Evolutionary conservation across 2,797 vertebrate genomes (phyloP), one percentile per base, ranked within the genome.

Genomic region (Pyrocephalus nanus): DNA sequence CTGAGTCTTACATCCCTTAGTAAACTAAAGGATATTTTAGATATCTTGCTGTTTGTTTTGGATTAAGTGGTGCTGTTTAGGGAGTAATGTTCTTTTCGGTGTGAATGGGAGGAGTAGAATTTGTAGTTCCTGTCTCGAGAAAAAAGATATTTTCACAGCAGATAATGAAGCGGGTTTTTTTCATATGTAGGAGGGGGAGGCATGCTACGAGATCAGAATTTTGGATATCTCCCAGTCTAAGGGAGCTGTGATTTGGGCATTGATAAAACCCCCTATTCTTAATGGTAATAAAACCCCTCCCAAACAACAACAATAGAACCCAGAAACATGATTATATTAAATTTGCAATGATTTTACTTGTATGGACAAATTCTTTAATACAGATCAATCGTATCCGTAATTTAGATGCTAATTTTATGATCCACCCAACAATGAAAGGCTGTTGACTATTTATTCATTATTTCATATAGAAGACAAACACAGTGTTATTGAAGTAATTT

Each of bases 1-100:
- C 61, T 42, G 2, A 85, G 8, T 72, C 74, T 82, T 81, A 67
- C 23, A 58, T 65, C 65, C 60, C 36, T 71, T 65, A 71, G 64
- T 89, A 91, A 90, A 74, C 53, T 10, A 90, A 92, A 43, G 38
- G 86, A 82, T 92, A 91, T 92, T 92, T 93, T 95, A 92, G 86
- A 88, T 94, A 84, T 78, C 73, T 78, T 86, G 32, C 65, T 96
- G 66, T 92, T 96, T 93, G 80, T 88, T 97, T 91, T 96, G 87
- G 91, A 88, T 81, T 88, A 84, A 92, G 48, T 77, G 67, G 55
- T 6, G 6, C 73, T 86, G 85, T 93, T 96, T 90, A 81, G 88
- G 80, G 90, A 95, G 83, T 87, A 93, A 86, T 75, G 82, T 93
- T 74, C 93, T 81, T 85, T 67, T 88, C 43, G 36, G 25, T 84